phyloP scores from a whole-genome alignment of 2,113 vertebrate genomes.

The Centropus unirufus region DNA sequence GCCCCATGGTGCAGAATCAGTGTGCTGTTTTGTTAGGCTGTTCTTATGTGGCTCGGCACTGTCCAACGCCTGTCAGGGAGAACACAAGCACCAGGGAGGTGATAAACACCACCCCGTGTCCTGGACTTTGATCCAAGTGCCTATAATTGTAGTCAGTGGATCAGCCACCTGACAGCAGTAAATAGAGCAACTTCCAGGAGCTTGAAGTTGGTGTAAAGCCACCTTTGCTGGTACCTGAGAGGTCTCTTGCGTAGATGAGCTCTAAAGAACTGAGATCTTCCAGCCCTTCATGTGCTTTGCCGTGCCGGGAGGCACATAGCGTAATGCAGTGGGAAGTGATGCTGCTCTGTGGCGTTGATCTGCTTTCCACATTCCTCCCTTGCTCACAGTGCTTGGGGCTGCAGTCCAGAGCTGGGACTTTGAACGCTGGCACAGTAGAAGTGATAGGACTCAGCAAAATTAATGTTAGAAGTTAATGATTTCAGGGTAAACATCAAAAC shows the following conservation, averaged over 20 bases:
- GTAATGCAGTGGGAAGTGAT: fast-evolving
- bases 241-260: neutral
- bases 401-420: neutral
- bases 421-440: neutral
- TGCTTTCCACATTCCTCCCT: neutral
- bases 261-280: neutral
- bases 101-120: neutral
- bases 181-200: neutral
- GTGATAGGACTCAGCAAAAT: neutral
- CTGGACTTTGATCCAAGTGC: neutral
- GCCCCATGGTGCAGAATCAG: neutral
- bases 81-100: neutral
- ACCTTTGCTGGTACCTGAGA: neutral
- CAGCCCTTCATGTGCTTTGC: neutral
- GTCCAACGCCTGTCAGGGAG: neutral
- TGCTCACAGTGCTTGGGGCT: neutral
- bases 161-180: neutral
- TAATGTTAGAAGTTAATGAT: neutral
- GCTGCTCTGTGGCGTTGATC: neutral
- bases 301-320: fast-evolving
- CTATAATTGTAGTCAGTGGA: neutral
- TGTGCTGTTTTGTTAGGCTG: neutral
- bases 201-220: neutral
- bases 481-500: neutral
- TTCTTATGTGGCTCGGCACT: neutral